A percentile compares a stretch with the other conserved stretches of the same genome.
Conservation (phyloP, 2,797 vertebrate species). For the Trachops cirrhosus region DNA sequence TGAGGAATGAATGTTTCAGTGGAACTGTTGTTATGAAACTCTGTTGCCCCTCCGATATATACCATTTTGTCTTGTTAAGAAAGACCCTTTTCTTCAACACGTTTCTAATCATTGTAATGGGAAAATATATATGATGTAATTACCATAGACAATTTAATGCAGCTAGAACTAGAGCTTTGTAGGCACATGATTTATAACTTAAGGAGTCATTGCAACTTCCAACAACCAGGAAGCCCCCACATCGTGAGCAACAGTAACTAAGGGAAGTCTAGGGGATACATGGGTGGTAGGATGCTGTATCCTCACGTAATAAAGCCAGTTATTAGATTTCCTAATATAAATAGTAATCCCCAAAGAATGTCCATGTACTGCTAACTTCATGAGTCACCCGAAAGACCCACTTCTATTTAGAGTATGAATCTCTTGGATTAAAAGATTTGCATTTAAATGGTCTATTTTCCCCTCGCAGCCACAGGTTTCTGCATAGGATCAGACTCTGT, state of each 20-base stretch:
- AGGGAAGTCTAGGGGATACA: background rate
- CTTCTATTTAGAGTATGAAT: constrained; percentile 66
- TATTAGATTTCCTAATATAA: constrained; percentile 69
- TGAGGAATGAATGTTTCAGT: background rate
- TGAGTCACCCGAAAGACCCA: constrained; percentile 58
- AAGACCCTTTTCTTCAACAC: background rate
- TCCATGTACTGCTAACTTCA: constrained; percentile 56
- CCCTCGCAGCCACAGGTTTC: constrained; percentile 52
- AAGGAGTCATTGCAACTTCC: constrained; percentile 40
- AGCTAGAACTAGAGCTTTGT: background rate
- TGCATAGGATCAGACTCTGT: constrained; percentile 26
- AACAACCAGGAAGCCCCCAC: constrained; percentile 5
- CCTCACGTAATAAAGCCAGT: constrained; percentile 60
- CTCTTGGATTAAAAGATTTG: constrained; percentile 72
- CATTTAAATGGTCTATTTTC: constrained; percentile 69
- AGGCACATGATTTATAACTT: constrained; percentile 23
- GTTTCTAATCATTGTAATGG: constrained; percentile 26
- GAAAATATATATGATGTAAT: constrained; percentile 48
- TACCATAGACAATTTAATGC: constrained; percentile 37
- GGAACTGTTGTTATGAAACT: constrained; percentile 4
- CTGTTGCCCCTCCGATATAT: background rate
- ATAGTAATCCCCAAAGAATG: constrained; percentile 59
- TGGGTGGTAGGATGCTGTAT: background rate
- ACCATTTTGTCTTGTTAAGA: background rate
- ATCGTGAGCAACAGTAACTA: background rate